phyloP scores from a whole-genome alignment of 2,888 invertebrate species.

The Phengaris arion region DNA sequence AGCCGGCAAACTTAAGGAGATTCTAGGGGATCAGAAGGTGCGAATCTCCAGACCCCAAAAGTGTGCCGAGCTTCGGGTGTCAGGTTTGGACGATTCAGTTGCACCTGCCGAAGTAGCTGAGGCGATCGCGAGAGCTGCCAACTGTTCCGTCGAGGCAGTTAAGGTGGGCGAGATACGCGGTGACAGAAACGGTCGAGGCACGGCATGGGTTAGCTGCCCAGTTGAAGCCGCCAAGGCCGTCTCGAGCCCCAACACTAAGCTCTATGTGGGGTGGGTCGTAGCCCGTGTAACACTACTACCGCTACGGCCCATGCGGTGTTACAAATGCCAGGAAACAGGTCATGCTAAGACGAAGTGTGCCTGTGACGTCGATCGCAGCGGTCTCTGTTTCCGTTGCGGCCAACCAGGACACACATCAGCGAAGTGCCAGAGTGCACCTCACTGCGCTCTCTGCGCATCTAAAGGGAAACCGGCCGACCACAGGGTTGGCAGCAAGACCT shows the following conservation, averaged over 20 bases:
- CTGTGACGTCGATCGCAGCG: slow-evolving; percentile 7
- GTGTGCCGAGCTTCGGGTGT: slow-evolving; percentile 12
- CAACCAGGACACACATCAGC: background rate
- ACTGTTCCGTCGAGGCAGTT: background rate
- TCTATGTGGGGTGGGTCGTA: background rate
- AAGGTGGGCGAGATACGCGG: background rate
- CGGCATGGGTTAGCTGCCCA: background rate
- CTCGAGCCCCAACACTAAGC: background rate
- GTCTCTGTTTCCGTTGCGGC: slow-evolving; percentile 17
- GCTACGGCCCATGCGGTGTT: background rate
- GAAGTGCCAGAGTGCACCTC: background rate
- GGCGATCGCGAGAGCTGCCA: background rate
- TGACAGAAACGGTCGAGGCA: background rate
- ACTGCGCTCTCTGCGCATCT: slow-evolving; percentile 5
- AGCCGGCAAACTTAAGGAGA: background rate
- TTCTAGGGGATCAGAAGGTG: background rate
- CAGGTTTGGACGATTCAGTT: background rate
- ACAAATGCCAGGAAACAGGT: background rate
- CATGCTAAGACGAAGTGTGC: background rate
- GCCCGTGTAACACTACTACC: background rate
- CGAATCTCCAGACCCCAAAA: slow-evolving; percentile 6
- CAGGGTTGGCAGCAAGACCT: background rate
- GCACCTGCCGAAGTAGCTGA: background rate
- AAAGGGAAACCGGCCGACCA: background rate
- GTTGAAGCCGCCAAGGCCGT: background rate